Base-by-base conservation (phyloP, 2,888 invertebrate species). In the Myathropa florea region DNA sequence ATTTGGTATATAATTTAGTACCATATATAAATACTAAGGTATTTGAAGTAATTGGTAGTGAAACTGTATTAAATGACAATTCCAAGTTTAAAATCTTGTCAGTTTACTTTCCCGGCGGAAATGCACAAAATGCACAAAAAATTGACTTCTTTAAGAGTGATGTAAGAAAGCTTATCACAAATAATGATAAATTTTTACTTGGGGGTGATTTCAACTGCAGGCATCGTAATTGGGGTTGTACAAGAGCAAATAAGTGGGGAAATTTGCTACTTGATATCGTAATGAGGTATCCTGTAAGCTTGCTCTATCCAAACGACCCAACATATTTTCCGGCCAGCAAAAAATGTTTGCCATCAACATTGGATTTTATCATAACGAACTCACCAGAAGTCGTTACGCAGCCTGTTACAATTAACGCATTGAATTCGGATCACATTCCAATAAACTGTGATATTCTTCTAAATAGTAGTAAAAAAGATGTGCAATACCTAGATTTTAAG, bases 231-330 rank as follows among this genome's bases (percentile, higher is more conserved):
- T n/a, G n/a, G n/a, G n/a, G n/a, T n/a, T n/a, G n/a, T n/a, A n/a
- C n/a, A n/a, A n/a, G n/a, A n/a, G n/a, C n/a, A n/a, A n/a, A n/a
- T n/a, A n/a, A n/a, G n/a, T n/a, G n/a, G n/a, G n/a, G n/a, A n/a
- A n/a, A 39, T 14, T 64, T 18, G 24, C 12, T 23, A 33, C 39
- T 60, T 59, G 55, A 28, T 39, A 14, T 46, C 21, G 14, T 30
- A 18, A 60, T 28, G 21, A 60, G 71, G 21, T 46, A 72, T 46
- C 71, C 71, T 28, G 21, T 72, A 10, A 61, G 60, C 30, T 26
- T 72, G 61, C 71, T 61, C 18, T 72, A 60, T 26, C 46, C 71
- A 28, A 72, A 72, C 28, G 71, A 61, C 18, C 61, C 71, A 61
- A 60, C 71, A 18, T 72, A 72, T 72, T 61, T 61, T 21, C 61